These are phyloP conservation scores for Heteractis magnifica DNA, from an alignment of 92 coral and sea anemone genomes.

Conservation along the genomic window DNA sequence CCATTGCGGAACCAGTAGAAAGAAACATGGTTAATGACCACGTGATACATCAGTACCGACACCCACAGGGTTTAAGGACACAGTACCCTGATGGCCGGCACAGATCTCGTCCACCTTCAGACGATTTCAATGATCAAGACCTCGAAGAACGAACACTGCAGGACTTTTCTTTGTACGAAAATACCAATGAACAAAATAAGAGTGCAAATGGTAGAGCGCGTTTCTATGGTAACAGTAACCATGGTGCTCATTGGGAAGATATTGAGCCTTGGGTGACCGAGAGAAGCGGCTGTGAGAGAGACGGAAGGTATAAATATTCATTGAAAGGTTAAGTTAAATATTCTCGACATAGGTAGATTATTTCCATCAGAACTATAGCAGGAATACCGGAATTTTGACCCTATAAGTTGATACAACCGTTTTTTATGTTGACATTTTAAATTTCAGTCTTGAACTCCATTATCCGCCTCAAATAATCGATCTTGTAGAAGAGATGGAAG, in stretches of 20 bases:
- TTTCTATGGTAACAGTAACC: conserved; percentile 9
- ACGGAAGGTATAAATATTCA: background rate
- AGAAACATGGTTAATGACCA: background rate
- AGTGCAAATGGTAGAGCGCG: background rate
- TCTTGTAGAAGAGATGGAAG: conserved; percentile 57
- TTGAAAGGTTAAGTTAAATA: no score
- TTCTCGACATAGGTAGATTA: no score
- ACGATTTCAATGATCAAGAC: background rate
- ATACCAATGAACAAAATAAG: background rate
- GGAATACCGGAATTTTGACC: no score
- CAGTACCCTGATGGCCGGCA: background rate
- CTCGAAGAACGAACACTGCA: conserved; percentile 10
- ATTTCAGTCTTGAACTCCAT: background rate
- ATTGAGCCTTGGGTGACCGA: conserved; percentile 29
- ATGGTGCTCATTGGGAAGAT: conserved; percentile 2
- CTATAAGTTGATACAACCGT: no score
- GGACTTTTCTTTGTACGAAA: conserved; percentile 23
- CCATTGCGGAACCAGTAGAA: conserved; percentile 16
- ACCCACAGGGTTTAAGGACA: conserved; percentile 36
- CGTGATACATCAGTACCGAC: background rate
- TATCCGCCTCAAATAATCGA: conserved; percentile 43
- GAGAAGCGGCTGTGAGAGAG: conserved; percentile 2
- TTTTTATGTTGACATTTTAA: background rate
- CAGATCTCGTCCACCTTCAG: background rate
- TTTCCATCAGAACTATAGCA: no score